A percentile compares a stretch with the other conserved stretches of the same genome.
Evolutionary conservation across 2,113 vertebrate species (phyloP).

Genomic region (Gopherus evgoodei): DNA sequence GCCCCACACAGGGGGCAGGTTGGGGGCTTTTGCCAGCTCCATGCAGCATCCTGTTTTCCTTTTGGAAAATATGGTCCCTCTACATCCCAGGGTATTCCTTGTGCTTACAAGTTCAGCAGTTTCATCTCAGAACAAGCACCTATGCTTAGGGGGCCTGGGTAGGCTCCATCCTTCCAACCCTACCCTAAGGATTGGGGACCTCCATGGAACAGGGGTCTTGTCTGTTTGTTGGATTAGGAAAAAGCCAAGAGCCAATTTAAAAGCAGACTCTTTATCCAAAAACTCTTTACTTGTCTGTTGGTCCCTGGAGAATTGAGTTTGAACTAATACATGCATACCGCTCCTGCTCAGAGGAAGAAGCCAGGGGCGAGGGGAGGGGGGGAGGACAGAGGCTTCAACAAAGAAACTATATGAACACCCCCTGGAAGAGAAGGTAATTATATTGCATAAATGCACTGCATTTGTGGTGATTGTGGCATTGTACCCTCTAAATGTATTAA

Average conservation of each 20-base stretch:
- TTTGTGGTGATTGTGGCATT: too few relatives aligned
- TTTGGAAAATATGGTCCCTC: too few relatives aligned
- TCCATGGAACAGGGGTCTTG: not conserved
- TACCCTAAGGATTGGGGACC: not conserved
- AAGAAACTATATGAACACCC: not conserved
- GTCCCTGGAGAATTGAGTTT: not conserved
- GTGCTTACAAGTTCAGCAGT: not conserved
- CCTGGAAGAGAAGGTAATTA: not conserved
- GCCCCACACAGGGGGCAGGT: too few relatives aligned
- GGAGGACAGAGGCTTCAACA: not conserved
- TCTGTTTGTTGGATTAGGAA: not conserved
- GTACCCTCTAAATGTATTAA: not conserved
- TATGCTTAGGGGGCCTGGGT: not conserved
- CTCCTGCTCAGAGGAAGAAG: too few relatives aligned
- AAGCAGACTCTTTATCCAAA: not conserved
- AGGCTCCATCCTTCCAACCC: not conserved
- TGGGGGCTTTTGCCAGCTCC: too few relatives aligned
- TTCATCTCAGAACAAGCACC: not conserved
- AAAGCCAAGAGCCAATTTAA: not conserved
- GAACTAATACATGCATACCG: not conserved
- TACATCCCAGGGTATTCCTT: not conserved
- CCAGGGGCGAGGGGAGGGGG: too few relatives aligned
- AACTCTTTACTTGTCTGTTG: not conserved
- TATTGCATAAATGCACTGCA: too few relatives aligned
- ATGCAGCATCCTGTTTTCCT: too few relatives aligned